A percentile compares a stretch with the other conserved stretches of the same genome.
These are phyloP conservation scores for Rhyacophila brunnea DNA, from an alignment of 1,140 invertebrate species.

Conservation along the genomic window DNA sequence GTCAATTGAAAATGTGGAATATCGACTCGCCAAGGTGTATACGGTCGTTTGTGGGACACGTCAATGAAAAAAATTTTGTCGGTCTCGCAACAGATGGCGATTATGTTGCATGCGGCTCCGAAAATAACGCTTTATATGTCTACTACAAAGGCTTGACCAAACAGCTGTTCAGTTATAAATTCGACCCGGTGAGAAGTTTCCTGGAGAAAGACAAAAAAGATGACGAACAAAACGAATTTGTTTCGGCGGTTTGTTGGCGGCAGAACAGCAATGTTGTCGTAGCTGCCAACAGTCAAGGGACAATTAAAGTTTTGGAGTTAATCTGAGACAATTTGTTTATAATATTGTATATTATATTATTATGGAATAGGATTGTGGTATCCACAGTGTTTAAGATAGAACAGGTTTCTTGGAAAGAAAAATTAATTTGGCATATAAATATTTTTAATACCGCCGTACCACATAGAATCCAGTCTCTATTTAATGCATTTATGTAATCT, in stretches of 20 bases:
- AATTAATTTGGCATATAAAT: no score
- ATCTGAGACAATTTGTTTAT: constrained; percentile 50
- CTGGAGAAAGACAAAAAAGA: constrained; percentile 72
- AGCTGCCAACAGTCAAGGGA: constrained; percentile 94
- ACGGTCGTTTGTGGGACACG: constrained; percentile 88
- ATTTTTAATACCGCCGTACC: no score
- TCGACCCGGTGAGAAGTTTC: constrained; percentile 80
- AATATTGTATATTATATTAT: constrained; percentile 11
- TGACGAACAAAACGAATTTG: constrained; percentile 89
- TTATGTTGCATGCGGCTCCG: constrained; percentile 93
- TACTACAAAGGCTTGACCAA: constrained; percentile 91
- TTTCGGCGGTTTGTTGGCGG: constrained; percentile 94
- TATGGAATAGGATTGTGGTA: no score
- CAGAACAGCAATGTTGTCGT: constrained; percentile 83
- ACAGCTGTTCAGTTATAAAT: constrained; percentile 85
- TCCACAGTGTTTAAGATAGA: no score
- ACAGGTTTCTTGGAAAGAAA: no score
- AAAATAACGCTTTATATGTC: constrained; percentile 92
- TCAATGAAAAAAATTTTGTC: constrained; percentile 97
- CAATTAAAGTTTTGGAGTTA: constrained; percentile 84
- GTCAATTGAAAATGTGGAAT: constrained; percentile 92
- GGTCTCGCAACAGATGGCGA: constrained; percentile 93
- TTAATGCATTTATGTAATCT: no score
- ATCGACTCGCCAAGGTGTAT: constrained; percentile 77
- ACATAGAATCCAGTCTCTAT: no score